These are phyloP conservation scores for Bombylius discolor DNA, from an alignment of 2,888 invertebrate genomes.

Conservation along the genomic window DNA sequence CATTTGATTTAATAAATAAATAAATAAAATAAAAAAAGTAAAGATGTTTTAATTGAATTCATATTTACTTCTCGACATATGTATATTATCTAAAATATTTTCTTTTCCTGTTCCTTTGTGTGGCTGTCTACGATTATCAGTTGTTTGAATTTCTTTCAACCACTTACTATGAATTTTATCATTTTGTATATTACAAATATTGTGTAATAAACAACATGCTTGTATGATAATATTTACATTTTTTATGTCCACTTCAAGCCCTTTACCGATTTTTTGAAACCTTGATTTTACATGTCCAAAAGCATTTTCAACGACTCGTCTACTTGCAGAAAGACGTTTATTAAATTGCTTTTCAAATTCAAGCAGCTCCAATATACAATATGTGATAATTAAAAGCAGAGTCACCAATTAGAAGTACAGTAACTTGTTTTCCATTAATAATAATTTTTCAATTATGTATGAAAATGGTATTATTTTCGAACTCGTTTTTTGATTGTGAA, in stretches of 20 bases:
- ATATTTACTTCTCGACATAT: too few species aligned
- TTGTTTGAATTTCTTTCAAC: background rate
- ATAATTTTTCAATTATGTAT: background rate
- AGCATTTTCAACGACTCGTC: constrained; percentile 7
- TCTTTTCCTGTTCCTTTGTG: too few species aligned
- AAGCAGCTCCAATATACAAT: constrained; percentile 6
- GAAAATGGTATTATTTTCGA: too few species aligned
- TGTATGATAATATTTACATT: constrained; percentile 3
- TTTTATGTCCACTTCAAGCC: constrained; percentile 6
- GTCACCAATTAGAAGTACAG: background rate
- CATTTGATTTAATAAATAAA: too few species aligned
- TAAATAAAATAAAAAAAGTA: too few species aligned
- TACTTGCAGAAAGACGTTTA: constrained; percentile 5
- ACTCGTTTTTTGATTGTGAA: background rate
- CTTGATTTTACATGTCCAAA: constrained; percentile 11
- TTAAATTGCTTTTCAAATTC: constrained; percentile 7
- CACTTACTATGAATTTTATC: background rate
- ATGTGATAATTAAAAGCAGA: too few species aligned
- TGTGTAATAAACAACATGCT: constrained; percentile 9
- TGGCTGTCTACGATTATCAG: too few species aligned
- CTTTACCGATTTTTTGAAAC: constrained; percentile 11
- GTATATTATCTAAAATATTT: too few species aligned
- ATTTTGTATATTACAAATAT: background rate
- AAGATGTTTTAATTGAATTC: too few species aligned
- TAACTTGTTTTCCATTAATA: background rate